Evolutionary conservation across 2,797 vertebrate genomes (phyloP), one percentile per base, ranked within the genome.

Genomic region (Onychomys leucogaster): DNA sequence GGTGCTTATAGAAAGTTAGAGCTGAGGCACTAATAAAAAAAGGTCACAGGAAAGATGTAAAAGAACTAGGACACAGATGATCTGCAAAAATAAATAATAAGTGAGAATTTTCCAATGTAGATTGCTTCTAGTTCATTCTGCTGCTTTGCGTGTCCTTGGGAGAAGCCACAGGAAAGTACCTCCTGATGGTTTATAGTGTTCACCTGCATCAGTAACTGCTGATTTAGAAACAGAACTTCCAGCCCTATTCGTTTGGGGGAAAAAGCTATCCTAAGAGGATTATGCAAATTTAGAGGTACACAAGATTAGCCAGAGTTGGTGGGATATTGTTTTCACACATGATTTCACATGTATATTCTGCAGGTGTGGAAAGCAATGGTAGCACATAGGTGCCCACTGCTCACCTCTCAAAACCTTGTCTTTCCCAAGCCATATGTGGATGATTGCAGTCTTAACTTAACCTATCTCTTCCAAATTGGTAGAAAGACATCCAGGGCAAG

Each of bases 131-230:
- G 57, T 93, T 82, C 78, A 88, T 82, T 95, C 41, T 6, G n/a
- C 93, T 61, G 11, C 52, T 97, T 95, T 95, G 88, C 95, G 85
- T 89, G 2, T 86, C 52, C 95, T 97, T 89, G 49, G 75, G 94
- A 96, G 19, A 57, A 89, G 52, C 88, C 85, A 55, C 32, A 91
- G 13, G 78, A 34, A 96, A 78, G 88, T 96, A 41, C 81, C 80
- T 98, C 97, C 57, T 86, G 41, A 65, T 97, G 73, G 78, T 96
- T 95, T 95, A 59, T 61, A 93, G 90, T 84, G 37, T 97, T 97
- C 55, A 92, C 81, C 87, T 97, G 83, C 91, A 97, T 90, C 55
- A 94, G 90, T n/a, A 97, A 76, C 75, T 94, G 65, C 52, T 95
- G 17, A 92, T 82, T 97, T 98, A 96, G 84, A 91, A 97, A 96